Evolutionary conservation across 2,888 invertebrate species (phyloP).

Genomic region (Chrysotoxum bicinctum): DNA sequence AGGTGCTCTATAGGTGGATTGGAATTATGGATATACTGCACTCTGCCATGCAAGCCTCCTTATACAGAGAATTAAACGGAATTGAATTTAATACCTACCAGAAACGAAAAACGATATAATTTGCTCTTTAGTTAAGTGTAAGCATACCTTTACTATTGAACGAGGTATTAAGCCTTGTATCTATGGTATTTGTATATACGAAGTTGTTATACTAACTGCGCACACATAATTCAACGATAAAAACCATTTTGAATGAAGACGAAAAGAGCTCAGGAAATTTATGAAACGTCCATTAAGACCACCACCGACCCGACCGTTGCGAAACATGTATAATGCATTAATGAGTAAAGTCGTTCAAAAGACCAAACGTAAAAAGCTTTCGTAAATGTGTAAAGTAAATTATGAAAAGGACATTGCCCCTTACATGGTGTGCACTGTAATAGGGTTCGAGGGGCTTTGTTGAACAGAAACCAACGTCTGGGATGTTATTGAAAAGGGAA

Average conservation of each 20-base stretch:
- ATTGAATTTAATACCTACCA: constrained; percentile 64
- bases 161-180: constrained; percentile 19
- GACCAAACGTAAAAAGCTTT: not conserved
- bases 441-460: not conserved
- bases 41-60: constrained; percentile 57
- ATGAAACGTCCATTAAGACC: constrained; percentile 41
- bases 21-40: constrained; percentile 37
- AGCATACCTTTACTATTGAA: not conserved
- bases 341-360: constrained; percentile 53
- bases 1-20: not conserved
- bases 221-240: constrained; percentile 40
- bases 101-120: constrained; percentile 4
- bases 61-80: not conserved
- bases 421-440: not conserved
- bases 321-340: constrained; percentile 70
- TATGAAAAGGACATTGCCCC: constrained; percentile 58
- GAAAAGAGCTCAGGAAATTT: constrained; percentile 43
- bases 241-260: constrained; percentile 62
- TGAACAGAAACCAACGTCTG: not conserved
- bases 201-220: constrained; percentile 6
- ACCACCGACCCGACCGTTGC: constrained; percentile 46
- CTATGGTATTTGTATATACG: not conserved
- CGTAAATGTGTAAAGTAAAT: constrained; percentile 27
- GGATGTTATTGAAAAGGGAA: not conserved
- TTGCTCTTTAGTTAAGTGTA: not conserved